Conservation (phyloP, 2,888 invertebrate genomes). For the Euzophera pinguis region DNA sequence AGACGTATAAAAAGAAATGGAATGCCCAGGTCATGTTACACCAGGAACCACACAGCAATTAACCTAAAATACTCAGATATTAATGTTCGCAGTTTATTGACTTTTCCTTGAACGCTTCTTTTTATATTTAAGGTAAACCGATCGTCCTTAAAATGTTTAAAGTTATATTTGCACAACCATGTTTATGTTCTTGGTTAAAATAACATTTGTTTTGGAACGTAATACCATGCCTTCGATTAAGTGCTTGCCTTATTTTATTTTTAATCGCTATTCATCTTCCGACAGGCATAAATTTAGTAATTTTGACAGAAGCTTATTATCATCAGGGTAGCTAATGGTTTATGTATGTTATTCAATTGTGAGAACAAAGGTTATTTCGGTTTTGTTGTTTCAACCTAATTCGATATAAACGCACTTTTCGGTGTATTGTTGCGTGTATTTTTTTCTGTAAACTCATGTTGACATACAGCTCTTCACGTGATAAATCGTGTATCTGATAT, state of each 20-base stretch:
- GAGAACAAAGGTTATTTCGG: neutral
- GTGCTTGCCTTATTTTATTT: neutral
- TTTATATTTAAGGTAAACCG: slow-evolving; percentile 20
- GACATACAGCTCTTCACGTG: no score
- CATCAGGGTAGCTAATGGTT: neutral
- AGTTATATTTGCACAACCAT: slow-evolving; percentile 2
- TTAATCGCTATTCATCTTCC: neutral
- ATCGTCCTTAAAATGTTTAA: slow-evolving; percentile 8
- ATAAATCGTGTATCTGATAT: no score
- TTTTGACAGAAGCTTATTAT: neutral
- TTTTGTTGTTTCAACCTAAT: neutral
- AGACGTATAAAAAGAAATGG: neutral
- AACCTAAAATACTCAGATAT: slow-evolving; percentile 3
- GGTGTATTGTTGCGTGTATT: no score
- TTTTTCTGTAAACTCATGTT: no score
- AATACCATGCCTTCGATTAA: slow-evolving; percentile 1
- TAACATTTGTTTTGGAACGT: slow-evolving; percentile 13
- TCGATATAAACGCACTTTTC: neutral
- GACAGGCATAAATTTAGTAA: neutral
- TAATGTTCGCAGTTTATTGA: slow-evolving; percentile 9
- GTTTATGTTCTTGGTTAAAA: slow-evolving; percentile 10
- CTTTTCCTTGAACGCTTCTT: slow-evolving; percentile 28
- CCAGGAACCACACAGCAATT: neutral
- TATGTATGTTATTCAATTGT: neutral
- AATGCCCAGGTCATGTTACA: neutral